A percentile compares a stretch with the other conserved stretches of the same genome.
Conservation (phyloP, 2,797 vertebrate genomes). For the Arctocebus calabarensis region DNA sequence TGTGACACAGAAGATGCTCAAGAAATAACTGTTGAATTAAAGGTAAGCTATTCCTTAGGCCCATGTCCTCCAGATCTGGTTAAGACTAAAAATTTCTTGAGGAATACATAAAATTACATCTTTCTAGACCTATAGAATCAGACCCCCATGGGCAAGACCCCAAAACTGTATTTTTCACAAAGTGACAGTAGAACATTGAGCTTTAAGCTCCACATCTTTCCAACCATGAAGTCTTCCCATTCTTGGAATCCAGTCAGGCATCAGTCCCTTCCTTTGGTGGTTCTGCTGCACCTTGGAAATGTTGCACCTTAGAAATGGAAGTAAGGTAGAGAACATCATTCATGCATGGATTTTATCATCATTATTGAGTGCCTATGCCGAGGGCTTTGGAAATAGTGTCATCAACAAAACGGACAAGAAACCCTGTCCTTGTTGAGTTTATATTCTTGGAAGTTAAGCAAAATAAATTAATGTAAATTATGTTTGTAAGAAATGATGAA, state of each 20-base stretch:
- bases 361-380: background rate
- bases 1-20: conserved; percentile 7
- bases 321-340: background rate
- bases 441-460: background rate
- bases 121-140: background rate
- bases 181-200: background rate
- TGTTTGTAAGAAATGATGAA: background rate
- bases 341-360: background rate
- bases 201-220: background rate
- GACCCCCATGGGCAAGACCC: background rate
- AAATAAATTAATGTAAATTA: background rate
- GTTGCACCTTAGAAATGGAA: background rate
- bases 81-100: conserved; percentile 29
- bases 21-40: conserved; percentile 18
- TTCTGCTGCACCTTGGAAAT: background rate
- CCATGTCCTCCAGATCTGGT: background rate
- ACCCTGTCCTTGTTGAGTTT: background rate
- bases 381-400: background rate
- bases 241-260: background rate
- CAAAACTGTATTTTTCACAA: background rate
- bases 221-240: background rate
- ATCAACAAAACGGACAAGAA: background rate
- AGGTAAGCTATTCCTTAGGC: background rate
- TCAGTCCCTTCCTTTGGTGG: background rate
- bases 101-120: background rate